phyloP scores from a whole-genome alignment of 1,140 invertebrate species.

The Drosophila repleta region DNA sequence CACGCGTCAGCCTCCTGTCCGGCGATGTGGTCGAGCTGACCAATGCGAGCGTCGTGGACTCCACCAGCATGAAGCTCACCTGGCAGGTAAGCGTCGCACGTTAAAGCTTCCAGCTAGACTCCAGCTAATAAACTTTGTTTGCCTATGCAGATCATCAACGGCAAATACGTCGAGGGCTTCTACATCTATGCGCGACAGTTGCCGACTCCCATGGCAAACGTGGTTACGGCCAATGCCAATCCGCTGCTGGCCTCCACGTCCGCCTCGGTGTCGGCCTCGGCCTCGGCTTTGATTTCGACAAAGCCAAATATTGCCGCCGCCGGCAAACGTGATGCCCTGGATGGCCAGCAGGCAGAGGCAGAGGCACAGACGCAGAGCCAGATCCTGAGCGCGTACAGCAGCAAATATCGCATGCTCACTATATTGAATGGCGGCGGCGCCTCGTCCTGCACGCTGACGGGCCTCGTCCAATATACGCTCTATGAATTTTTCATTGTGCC shows the following conservation, averaged over 20 bases:
- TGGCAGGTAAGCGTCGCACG: slow-evolving; percentile 88
- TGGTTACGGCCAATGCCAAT: slow-evolving; percentile 59
- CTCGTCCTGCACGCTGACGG: slow-evolving; percentile 88
- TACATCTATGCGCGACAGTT: slow-evolving; percentile 85
- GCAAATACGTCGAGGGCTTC: slow-evolving; percentile 88
- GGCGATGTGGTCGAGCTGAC: slow-evolving; percentile 91
- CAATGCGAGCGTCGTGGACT: slow-evolving; percentile 91
- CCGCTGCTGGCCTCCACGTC: slow-evolving; percentile 58
- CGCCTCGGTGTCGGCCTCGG: slow-evolving; percentile 57
- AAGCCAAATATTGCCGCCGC: slow-evolving; percentile 83
- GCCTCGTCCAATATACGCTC: slow-evolving; percentile 88
- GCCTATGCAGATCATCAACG: slow-evolving; percentile 85
- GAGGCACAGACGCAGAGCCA: slow-evolving; percentile 2
- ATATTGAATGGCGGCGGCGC: slow-evolving; percentile 87
- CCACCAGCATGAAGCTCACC: slow-evolving; percentile 91
- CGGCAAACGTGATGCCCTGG: slow-evolving; percentile 76
- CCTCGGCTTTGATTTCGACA: slow-evolving; percentile 82
- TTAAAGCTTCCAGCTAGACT: not conserved
- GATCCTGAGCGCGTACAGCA: slow-evolving; percentile 47
- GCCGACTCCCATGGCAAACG: slow-evolving; percentile 70
- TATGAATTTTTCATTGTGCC: slow-evolving; percentile 92
- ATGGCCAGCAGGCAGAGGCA: slow-evolving; percentile 31
- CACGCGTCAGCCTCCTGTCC: slow-evolving; percentile 87
- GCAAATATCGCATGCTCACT: slow-evolving; percentile 87
- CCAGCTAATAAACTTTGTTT: slow-evolving; percentile 22